Percentiles rank a stretch among this genome's conserved stretches.
phyloP scores from a whole-genome alignment of 2,797 vertebrate species.

The Pseudochirops cupreus region DNA sequence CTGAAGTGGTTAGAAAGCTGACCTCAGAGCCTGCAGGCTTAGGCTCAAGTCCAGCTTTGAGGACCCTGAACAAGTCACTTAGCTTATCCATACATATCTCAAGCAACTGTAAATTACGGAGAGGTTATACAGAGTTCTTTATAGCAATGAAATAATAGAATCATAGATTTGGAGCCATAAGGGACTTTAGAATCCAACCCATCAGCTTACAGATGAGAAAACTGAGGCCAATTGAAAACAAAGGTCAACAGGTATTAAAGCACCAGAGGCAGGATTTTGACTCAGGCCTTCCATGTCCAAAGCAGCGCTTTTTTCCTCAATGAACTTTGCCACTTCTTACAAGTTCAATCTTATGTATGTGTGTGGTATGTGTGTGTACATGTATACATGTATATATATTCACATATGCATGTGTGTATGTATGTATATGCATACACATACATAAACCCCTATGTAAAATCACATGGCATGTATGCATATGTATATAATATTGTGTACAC shows the following conservation, averaged over 20 bases:
- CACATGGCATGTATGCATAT: neutral
- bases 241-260: neutral
- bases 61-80: neutral
- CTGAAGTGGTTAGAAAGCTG: neutral
- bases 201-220: neutral
- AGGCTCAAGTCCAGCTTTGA: neutral
- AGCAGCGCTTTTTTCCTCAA: neutral
- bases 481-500: neutral
- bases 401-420: no score
- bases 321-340: neutral
- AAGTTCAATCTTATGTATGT: neutral
- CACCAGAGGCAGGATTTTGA: neutral
- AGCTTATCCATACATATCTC: neutral
- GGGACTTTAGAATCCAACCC: neutral
- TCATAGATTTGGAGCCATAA: neutral
- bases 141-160: neutral
- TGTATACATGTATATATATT: no score
- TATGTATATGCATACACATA: no score
- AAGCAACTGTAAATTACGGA: neutral
- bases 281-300: neutral
- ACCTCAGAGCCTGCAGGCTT: neutral
- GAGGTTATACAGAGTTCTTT: neutral
- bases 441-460: no score
- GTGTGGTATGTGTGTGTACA: neutral
- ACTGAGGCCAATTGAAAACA: neutral